Evolutionary conservation across 2,888 invertebrate genomes (phyloP).

Genomic region (Xanthia icteritia): DNA sequence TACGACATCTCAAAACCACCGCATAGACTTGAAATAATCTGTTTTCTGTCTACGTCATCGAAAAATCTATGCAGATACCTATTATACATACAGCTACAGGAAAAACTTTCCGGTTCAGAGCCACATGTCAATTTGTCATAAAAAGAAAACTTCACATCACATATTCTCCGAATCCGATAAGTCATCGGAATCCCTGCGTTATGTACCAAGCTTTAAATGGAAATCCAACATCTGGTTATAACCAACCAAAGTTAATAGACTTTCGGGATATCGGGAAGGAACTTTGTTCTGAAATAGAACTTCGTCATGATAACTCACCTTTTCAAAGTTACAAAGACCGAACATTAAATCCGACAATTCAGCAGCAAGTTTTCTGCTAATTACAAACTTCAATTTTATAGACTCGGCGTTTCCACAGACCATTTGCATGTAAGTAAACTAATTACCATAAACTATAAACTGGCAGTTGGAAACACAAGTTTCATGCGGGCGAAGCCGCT

Average conservation of each 20-base stretch:
- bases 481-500: constrained; percentile 52
- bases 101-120: constrained; percentile 2
- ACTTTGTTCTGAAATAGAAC: constrained; percentile 26
- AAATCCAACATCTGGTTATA: constrained; percentile 54
- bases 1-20: not conserved
- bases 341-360: constrained; percentile 7
- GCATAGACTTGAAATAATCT: not conserved
- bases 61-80: not conserved
- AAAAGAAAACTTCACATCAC: constrained; percentile 38
- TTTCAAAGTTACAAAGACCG: not conserved
- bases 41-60: not conserved
- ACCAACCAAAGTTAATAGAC: constrained; percentile 11
- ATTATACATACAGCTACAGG: not conserved
- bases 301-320: constrained; percentile 1
- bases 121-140: constrained; percentile 15
- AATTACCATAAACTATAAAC: constrained; percentile 42
- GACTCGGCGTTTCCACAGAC: not conserved
- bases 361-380: constrained; percentile 18
- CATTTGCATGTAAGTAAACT: constrained; percentile 39
- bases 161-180: constrained; percentile 45
- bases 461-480: constrained; percentile 27
- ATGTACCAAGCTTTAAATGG: constrained; percentile 26
- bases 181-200: constrained; percentile 27
- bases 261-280: not conserved
- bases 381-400: constrained; percentile 7